Percentiles rank a stretch among this genome's conserved stretches.
Conservation (phyloP, 2,113 vertebrate species). For the Conger conger region DNA sequence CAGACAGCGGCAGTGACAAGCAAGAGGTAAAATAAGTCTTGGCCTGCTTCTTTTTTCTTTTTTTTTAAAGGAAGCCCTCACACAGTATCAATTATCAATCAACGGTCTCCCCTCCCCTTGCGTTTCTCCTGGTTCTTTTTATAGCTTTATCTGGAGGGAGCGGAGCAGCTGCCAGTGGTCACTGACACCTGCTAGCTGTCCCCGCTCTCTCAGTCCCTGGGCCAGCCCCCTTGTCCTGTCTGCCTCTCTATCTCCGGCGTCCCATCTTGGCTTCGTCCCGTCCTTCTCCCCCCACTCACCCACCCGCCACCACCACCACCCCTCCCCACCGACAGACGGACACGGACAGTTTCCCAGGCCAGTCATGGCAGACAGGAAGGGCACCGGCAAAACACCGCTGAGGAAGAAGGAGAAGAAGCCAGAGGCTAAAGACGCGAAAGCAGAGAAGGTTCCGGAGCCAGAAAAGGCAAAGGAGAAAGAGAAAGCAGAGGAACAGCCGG, state of each 20-base stretch:
- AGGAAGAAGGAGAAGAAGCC: slow-evolving; percentile 45
- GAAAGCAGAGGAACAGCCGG: slow-evolving; percentile 8
- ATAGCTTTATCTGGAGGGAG: slow-evolving; percentile 48
- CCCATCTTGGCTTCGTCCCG: not conserved
- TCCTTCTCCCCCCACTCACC: not conserved
- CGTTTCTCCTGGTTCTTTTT: slow-evolving; percentile 39
- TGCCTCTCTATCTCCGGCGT: not conserved
- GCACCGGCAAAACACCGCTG: not conserved
- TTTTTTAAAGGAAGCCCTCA: not conserved
- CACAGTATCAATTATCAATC: slow-evolving; percentile 4
- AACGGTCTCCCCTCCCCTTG: slow-evolving; percentile 3
- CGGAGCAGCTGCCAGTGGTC: slow-evolving; percentile 57
- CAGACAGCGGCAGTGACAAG: not conserved
- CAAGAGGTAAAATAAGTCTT: not conserved
- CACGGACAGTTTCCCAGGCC: not conserved
- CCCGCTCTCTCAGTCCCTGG: not conserved
- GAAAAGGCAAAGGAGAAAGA: slow-evolving; percentile 20
- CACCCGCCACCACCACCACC: not conserved
- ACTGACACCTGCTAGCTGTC: not conserved
- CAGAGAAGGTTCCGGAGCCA: slow-evolving; percentile 8
- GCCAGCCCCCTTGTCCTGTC: not conserved
- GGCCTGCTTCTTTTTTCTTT: not conserved
- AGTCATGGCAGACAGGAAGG: slow-evolving; percentile 57
- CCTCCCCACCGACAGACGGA: not conserved
- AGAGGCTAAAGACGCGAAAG: slow-evolving; percentile 6